Evolutionary conservation across 2,113 vertebrate species (phyloP), one percentile per base, ranked within the genome.

Genomic region (Heteronetta atricapilla): DNA sequence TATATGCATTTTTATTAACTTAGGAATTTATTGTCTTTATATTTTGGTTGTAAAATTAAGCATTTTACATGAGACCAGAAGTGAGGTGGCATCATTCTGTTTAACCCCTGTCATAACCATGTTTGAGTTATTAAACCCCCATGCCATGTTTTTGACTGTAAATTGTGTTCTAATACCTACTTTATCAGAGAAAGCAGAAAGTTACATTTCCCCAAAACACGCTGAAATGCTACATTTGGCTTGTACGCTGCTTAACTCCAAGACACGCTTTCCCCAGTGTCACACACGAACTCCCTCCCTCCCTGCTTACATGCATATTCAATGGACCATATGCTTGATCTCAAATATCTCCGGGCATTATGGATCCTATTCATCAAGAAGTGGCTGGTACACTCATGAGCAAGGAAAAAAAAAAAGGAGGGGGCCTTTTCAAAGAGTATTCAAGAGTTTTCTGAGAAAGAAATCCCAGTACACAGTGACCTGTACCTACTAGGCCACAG

Each of bases 271-370:
- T 83, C 67, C 64, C 69, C 11, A 36, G 53, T 9, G 50, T 92
- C 12, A 50, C 67, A 31, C 86, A 80, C 13, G 48, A 83, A 21
- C 59, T 87, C 85, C 56, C 62, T 86, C 82, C 86, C 84, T 0
- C 88, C 64, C 31, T 0, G 0, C 63, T 94, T 34, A 48, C 85
- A 96, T 95, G 89, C 92, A 94, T 96, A 96, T 97, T 97, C 97
- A 97, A 85, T 77, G 68, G 77, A 86, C 96, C 92, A 87, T 96
- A 93, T 94, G 93, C 78, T 95, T 88, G 82, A 96, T 95, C 89
- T 94, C 95, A 90, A 93, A 91, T 95, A 94, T 91, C 89, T 97
- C 76, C 1, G 0, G 89, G 91, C 89, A 82, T 94, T 97, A 95
- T 93, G 88, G 94, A 95, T 94, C 84, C 91, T 76, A 80, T 94